Percentiles rank a stretch among this genome's conserved stretches.
phyloP scores from a whole-genome alignment of 2,797 vertebrate genomes.

The Vireo griseus region DNA sequence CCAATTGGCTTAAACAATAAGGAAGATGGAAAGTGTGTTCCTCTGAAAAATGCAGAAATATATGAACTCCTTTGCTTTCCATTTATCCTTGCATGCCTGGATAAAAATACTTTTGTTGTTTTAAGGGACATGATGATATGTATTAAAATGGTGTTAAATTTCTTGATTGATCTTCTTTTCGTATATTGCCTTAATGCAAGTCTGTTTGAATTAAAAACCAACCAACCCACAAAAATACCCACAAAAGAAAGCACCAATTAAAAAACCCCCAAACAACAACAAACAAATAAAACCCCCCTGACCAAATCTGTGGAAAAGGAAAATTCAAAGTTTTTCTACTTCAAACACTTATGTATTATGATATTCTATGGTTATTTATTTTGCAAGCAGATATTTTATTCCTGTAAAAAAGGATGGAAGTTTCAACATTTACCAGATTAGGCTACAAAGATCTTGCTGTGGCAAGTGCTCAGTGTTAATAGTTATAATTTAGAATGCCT shows the following conservation, averaged over 20 bases:
- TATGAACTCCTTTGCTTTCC: conserved; percentile 22
- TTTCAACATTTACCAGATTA: not conserved
- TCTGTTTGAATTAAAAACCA: not conserved
- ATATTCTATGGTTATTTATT: not conserved
- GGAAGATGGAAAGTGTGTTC: conserved; percentile 46
- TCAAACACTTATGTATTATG: not conserved
- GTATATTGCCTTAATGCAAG: not conserved
- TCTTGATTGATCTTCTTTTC: not conserved
- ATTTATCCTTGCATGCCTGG: not conserved
- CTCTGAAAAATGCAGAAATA: conserved; percentile 46
- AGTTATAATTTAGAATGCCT: not conserved
- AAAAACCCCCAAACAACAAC: not conserved
- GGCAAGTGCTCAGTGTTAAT: not conserved
- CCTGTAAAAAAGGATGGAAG: not conserved
- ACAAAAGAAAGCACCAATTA: not conserved
- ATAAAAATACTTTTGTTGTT: conserved; percentile 41
- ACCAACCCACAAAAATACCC: not conserved
- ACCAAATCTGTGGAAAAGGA: not conserved
- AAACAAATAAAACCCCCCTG: rapidly evolving
- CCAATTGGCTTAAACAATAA: conserved; percentile 44
- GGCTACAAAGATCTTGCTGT: not conserved
- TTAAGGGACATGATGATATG: not conserved
- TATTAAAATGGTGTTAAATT: conserved; percentile 4
- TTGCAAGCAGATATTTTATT: not conserved
- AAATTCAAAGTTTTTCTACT: not conserved